Conservation (phyloP, 2,797 vertebrate species). For the Parauchenoglanis punctatus region DNA sequence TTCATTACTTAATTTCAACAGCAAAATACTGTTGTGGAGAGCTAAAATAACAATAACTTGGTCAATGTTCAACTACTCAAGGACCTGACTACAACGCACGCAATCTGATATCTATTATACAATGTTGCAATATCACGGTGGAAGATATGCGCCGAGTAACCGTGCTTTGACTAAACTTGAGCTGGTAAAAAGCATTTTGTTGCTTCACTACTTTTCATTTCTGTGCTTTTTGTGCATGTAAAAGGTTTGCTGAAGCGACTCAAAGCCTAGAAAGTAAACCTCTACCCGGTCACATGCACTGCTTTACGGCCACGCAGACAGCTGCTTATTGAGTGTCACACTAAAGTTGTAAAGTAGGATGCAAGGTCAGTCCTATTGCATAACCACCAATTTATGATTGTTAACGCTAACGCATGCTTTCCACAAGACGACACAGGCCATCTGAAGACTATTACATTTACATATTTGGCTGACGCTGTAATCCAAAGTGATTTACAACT, state of each 20-base stretch:
- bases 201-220: neutral
- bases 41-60: neutral
- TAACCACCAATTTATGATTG: neutral
- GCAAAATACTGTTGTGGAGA: neutral
- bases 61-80: neutral
- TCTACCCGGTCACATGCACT: neutral
- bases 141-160: neutral
- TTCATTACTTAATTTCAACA: neutral
- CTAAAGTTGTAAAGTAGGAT: neutral
- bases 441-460: constrained; percentile 9
- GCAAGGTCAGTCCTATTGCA: neutral
- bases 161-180: neutral
- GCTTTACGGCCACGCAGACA: neutral
- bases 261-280: neutral
- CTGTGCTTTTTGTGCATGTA: neutral
- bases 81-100: neutral
- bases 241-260: neutral
- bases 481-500: neutral
- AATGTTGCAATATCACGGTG: neutral
- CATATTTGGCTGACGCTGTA: neutral
- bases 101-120: neutral
- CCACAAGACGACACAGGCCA: neutral
- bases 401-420: neutral
- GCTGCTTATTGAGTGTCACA: neutral
- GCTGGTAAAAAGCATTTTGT: neutral